Evolutionary conservation across 2,888 invertebrate species (phyloP).

Genomic region (Prenolepis imparis): DNA sequence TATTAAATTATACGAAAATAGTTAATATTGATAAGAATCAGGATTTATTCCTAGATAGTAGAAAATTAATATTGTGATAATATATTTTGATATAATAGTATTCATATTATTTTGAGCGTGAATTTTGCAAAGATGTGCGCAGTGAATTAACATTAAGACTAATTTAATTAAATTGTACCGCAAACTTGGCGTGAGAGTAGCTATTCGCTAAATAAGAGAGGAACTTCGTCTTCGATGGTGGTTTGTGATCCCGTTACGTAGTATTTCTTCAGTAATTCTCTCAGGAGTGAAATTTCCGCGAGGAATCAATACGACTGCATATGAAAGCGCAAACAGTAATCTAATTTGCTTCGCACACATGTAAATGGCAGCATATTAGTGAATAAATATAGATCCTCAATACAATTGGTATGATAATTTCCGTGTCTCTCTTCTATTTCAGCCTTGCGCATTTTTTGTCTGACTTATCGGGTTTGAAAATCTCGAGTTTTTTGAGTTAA

Average conservation of each 20-base stretch:
- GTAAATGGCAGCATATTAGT: neutral
- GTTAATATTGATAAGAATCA: neutral
- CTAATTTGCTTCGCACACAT: slow-evolving; percentile 25
- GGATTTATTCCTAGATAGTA: neutral
- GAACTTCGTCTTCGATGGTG: slow-evolving; percentile 53
- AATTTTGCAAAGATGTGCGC: slow-evolving; percentile 47
- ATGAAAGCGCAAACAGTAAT: slow-evolving; percentile 32
- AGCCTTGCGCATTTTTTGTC: neutral
- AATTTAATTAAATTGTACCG: slow-evolving; percentile 48
- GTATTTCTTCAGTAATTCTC: slow-evolving; percentile 54
- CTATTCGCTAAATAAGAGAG: slow-evolving; percentile 47
- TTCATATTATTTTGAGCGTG: slow-evolving; percentile 36
- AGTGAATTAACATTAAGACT: slow-evolving; percentile 50
- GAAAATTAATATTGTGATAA: slow-evolving; percentile 11
- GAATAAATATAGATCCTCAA: neutral
- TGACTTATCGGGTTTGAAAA: neutral
- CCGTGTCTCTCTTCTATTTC: neutral
- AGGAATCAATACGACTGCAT: slow-evolving; percentile 63
- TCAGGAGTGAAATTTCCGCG: slow-evolving; percentile 46
- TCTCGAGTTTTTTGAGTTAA: neutral
- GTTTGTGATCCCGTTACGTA: slow-evolving; percentile 59
- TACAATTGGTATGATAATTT: slow-evolving; percentile 1
- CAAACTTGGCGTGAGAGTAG: slow-evolving; percentile 45
- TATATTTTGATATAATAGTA: neutral
- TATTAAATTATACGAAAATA: neutral